Conservation (phyloP, 2,797 vertebrate genomes). For the Ataeniobius toweri region DNA sequence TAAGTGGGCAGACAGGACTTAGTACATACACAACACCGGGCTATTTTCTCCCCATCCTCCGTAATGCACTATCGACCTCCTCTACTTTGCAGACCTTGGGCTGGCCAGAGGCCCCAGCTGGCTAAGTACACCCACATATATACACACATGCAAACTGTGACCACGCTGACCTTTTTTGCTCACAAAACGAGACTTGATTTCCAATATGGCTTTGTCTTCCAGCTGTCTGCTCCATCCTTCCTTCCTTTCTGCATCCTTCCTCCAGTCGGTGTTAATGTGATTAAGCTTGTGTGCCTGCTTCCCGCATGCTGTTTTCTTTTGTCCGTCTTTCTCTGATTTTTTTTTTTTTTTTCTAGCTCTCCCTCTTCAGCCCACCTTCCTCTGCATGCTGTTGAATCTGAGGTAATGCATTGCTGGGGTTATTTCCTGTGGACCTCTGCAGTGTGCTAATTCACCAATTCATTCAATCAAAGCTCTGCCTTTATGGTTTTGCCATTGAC, state of each 20-base stretch:
- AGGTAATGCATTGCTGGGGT: conserved; percentile 31
- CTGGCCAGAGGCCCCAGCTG: conserved; percentile 69
- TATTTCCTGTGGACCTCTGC: conserved; percentile 40
- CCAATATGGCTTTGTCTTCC: conserved; percentile 72
- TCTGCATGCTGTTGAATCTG: conserved; percentile 3
- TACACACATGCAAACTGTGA: conserved; percentile 48
- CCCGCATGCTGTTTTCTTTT: conserved; percentile 52
- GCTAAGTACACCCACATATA: conserved; percentile 62
- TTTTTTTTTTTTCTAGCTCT: background rate
- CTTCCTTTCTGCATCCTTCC: conserved; percentile 45
- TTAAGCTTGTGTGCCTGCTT: conserved; percentile 68
- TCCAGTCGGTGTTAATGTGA: conserved; percentile 72
- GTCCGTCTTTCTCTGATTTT: conserved; percentile 24
- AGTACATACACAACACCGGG: conserved; percentile 19
- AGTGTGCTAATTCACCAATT: conserved; percentile 56
- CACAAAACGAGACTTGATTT: conserved; percentile 74
- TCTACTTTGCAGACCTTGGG: conserved; percentile 70
- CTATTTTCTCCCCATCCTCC: conserved; percentile 22
- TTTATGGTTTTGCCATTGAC: conserved; percentile 30
- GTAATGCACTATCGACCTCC: conserved; percentile 78
- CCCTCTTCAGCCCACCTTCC: background rate
- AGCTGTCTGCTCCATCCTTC: conserved; percentile 46
- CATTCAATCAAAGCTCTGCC: conserved; percentile 48
- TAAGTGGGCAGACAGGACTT: conserved; percentile 51
- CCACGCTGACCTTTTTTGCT: conserved; percentile 75